Percentiles rank a stretch among this genome's conserved stretches.
Evolutionary conservation across 2,113 vertebrate species (phyloP).

Genomic region (Epinephelus fuscoguttatus): DNA sequence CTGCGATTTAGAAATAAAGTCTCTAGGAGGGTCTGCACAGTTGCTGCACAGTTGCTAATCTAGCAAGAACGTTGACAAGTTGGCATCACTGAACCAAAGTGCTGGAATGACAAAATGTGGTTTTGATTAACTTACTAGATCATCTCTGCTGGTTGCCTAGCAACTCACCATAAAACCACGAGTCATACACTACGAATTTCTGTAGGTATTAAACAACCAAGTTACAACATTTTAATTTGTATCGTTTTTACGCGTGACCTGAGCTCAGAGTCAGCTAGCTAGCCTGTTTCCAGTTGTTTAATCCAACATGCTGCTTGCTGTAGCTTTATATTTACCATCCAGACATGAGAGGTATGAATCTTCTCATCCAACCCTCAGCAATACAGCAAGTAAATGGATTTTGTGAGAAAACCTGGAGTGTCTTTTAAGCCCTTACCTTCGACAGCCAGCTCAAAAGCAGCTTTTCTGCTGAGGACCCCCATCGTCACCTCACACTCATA

Average conservation of each 20-base stretch:
- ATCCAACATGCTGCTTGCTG: background rate
- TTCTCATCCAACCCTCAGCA: background rate
- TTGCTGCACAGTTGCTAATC: too few relatives aligned
- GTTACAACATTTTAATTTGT: background rate
- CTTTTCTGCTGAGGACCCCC: constrained; percentile 81
- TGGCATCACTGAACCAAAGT: background rate
- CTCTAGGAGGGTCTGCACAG: too few relatives aligned
- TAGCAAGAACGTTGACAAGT: too few relatives aligned
- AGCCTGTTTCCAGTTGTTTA: too few relatives aligned
- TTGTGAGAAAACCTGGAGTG: background rate
- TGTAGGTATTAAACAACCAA: constrained; percentile 9
- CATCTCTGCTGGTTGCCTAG: background rate
- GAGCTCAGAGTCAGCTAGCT: background rate
- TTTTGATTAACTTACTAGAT: background rate
- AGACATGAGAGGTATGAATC: background rate
- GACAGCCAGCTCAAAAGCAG: constrained; percentile 89
- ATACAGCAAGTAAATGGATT: background rate
- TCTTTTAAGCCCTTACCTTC: constrained; percentile 86
- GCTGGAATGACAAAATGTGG: background rate
- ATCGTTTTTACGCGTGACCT: background rate
- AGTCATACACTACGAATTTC: background rate
- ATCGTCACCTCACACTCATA: constrained; percentile 90
- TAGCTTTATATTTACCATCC: background rate
- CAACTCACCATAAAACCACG: background rate
- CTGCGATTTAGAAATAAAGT: too few relatives aligned